Percentiles rank a stretch among this genome's conserved stretches.
These are phyloP conservation scores for Cochlearius cochlearius DNA, from an alignment of 2,113 vertebrate genomes.

Conservation along the genomic window DNA sequence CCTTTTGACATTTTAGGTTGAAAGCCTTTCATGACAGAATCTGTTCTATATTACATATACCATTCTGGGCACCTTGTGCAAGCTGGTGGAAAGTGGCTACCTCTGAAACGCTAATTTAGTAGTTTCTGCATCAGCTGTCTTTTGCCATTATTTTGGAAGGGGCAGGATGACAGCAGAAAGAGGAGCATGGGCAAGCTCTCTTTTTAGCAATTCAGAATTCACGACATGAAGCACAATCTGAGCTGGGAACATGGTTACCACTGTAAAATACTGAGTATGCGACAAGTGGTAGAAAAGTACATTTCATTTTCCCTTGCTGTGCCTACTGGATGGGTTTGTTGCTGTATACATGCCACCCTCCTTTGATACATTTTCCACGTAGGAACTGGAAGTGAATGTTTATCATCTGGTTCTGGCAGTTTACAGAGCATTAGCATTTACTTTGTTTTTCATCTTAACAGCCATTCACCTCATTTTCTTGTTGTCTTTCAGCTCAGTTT, in stretches of 20 bases:
- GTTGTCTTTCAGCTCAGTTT: background rate
- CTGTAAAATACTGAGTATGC: background rate
- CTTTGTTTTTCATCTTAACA: background rate
- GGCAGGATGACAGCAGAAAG: background rate
- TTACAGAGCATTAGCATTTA: background rate
- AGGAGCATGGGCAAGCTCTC: background rate
- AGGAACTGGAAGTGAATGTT: background rate
- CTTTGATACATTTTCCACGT: background rate
- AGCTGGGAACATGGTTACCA: background rate
- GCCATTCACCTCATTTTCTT: background rate
- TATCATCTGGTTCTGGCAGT: background rate
- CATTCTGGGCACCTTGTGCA: background rate
- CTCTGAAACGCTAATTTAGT: background rate
- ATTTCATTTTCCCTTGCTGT: background rate
- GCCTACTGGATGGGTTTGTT: background rate
- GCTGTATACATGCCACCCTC: background rate
- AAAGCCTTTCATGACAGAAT: background rate
- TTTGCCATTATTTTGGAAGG: background rate
- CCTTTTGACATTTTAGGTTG: background rate
- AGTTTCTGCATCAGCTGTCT: background rate
- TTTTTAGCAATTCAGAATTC: background rate
- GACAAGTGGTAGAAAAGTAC: background rate
- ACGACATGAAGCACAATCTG: background rate
- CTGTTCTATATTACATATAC: background rate
- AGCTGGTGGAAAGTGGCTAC: background rate